Percentiles rank a stretch among this genome's conserved stretches.
These are phyloP conservation scores for Panulirus ornatus DNA, from an alignment of 1,140 invertebrate genomes.

Conservation along the genomic window DNA sequence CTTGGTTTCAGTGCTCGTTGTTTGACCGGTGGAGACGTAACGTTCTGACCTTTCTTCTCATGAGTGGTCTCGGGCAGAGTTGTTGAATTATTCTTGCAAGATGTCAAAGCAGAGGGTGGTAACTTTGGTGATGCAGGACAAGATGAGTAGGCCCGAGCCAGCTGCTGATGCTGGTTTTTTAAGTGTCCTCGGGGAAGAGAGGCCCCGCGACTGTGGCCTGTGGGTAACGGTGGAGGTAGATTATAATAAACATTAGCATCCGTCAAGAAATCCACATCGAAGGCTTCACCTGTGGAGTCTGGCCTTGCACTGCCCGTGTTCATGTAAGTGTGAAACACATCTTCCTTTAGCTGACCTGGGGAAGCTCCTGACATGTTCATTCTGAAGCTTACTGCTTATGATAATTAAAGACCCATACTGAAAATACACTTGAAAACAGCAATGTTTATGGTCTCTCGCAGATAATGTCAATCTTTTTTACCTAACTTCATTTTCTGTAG, in stretches of 20 bases:
- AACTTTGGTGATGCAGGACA: conserved; percentile 60
- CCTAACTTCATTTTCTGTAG: no score
- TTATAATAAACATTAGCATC: conserved; percentile 65
- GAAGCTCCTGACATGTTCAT: background rate
- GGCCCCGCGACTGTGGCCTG: conserved; percentile 25
- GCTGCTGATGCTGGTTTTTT: conserved; percentile 1
- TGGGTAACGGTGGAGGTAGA: conserved; percentile 42
- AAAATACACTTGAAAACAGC: no score
- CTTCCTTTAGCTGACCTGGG: background rate
- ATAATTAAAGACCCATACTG: no score
- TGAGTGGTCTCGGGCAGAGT: background rate
- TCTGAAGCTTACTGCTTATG: no score
- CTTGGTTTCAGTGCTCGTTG: background rate
- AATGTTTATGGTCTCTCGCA: no score
- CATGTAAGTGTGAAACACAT: conserved; percentile 6
- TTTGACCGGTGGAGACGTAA: background rate
- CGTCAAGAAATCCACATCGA: conserved; percentile 54
- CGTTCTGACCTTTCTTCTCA: background rate
- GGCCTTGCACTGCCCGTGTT: background rate
- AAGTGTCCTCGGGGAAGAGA: conserved; percentile 42
- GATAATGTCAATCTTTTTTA: no score
- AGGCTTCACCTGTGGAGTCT: background rate
- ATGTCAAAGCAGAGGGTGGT: background rate
- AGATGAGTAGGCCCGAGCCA: conserved; percentile 35
- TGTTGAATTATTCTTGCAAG: background rate